Percentiles rank a stretch among this genome's conserved stretches.
Conservation (phyloP, 2,113 vertebrate species). For the Clinocottus analis region DNA sequence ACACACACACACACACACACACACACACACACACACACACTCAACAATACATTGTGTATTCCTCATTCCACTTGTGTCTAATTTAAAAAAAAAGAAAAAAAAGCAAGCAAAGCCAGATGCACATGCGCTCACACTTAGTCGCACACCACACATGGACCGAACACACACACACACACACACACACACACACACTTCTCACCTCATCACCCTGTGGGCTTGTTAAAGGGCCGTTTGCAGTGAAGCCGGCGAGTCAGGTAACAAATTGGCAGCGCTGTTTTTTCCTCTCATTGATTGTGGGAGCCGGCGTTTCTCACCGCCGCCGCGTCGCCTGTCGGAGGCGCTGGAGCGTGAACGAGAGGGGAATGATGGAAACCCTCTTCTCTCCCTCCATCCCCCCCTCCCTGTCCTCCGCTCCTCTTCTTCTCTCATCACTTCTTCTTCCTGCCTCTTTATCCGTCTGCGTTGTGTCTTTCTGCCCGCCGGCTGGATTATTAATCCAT, state of each 20-base stretch:
- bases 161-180: neutral
- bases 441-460: neutral
- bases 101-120: conserved; percentile 30
- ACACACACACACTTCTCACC: conserved; percentile 68
- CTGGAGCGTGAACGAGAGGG: conserved; percentile 53
- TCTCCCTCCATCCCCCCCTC: neutral
- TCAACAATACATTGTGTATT: conserved; percentile 7
- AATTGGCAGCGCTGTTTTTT: conserved; percentile 62
- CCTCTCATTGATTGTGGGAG: conserved; percentile 57
- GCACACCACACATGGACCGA: neutral
- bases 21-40: neutral
- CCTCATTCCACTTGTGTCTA: conserved; percentile 19
- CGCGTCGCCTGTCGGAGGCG: conserved; percentile 37
- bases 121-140: neutral
- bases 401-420: neutral
- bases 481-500: conserved; percentile 67
- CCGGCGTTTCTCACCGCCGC: neutral
- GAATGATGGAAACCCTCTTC: conserved; percentile 57
- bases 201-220: conserved; percentile 73
- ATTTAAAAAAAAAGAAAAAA: conserved; percentile 27
- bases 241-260: conserved; percentile 71
- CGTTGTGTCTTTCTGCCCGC: conserved; percentile 43
- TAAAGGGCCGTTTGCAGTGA: conserved; percentile 71
- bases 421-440: conserved; percentile 11
- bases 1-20: conserved; percentile 14